These are phyloP conservation scores for Montipora sp. DNA, from an alignment of 64 coral and sea anemone genomes.

Conservation along the genomic window DNA sequence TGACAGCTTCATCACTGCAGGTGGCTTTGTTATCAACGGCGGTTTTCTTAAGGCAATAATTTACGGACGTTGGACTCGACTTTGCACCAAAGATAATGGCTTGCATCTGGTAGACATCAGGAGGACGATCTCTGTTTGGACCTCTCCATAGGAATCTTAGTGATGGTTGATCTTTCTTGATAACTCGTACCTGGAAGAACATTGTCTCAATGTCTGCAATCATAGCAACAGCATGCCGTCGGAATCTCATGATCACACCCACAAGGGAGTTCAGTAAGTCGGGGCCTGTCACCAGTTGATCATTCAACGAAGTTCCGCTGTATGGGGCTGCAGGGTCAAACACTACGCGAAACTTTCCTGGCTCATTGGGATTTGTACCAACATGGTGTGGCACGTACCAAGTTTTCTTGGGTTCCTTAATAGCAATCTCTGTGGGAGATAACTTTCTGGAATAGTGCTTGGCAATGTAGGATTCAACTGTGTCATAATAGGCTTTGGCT, in stretches of 20 bases:
- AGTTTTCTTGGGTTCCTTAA: constrained; percentile 40
- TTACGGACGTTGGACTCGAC: constrained; percentile 46
- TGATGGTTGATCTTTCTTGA: constrained; percentile 6
- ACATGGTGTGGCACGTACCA: constrained; percentile 64
- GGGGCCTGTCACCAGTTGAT: constrained; percentile 35
- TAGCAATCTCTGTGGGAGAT: not conserved
- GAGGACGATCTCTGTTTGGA: not conserved
- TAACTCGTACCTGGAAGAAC: constrained; percentile 58
- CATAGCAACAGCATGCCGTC: not conserved
- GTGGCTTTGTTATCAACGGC: not conserved
- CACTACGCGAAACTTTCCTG: constrained; percentile 51
- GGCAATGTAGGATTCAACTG: too few species aligned
- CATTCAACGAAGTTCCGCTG: constrained; percentile 40
- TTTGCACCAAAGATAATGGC: constrained; percentile 46
- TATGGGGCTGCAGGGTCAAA: constrained; percentile 46
- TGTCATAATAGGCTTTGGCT: too few species aligned
- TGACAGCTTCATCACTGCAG: too few species aligned
- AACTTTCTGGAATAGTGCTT: not conserved
- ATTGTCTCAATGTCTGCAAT: constrained; percentile 42
- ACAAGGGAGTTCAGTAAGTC: constrained; percentile 39
- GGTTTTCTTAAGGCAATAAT: constrained; percentile 6
- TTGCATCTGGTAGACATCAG: constrained; percentile 20
- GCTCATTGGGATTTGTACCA: constrained; percentile 59
- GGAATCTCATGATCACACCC: constrained; percentile 10
- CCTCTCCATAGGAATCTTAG: constrained; percentile 53